Evolutionary conservation across 2,797 vertebrate species (phyloP).

Genomic region (Hydrolagus colliei): DNA sequence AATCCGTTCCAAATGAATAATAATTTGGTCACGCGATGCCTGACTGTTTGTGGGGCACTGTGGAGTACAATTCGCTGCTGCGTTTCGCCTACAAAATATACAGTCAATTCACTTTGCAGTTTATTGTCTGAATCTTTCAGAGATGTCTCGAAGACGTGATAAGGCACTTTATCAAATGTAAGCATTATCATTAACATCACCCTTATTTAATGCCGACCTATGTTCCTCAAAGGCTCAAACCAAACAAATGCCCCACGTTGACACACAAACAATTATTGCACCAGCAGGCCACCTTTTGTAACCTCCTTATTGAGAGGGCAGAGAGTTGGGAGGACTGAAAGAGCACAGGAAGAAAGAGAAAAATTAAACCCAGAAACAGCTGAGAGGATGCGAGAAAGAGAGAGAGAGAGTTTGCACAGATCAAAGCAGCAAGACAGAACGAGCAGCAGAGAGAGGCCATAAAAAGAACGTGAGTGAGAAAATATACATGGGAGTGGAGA

Average conservation of each 20-base stretch:
- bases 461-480: not conserved
- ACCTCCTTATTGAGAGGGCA: not conserved
- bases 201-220: too few species aligned
- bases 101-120: too few species aligned
- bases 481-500: not conserved
- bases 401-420: not conserved
- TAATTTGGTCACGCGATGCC: too few species aligned
- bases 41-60: too few species aligned
- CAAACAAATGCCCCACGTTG: not conserved
- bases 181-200: too few species aligned
- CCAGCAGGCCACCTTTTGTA: not conserved
- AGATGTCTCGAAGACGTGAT: too few species aligned
- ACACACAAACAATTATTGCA: not conserved
- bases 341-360: constrained; percentile 1
- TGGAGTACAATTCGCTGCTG: too few species aligned
- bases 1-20: too few species aligned
- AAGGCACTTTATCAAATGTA: too few species aligned
- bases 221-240: too few species aligned
- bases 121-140: too few species aligned
- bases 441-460: not conserved
- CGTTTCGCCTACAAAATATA: too few species aligned
- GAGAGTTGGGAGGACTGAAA: not conserved
- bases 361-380: constrained; percentile 10
- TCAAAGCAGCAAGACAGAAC: not conserved
- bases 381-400: not conserved